These are phyloP conservation scores for Bilobella aurantiaca DNA, from an alignment of 1,140 invertebrate genomes.

Conservation along the genomic window DNA sequence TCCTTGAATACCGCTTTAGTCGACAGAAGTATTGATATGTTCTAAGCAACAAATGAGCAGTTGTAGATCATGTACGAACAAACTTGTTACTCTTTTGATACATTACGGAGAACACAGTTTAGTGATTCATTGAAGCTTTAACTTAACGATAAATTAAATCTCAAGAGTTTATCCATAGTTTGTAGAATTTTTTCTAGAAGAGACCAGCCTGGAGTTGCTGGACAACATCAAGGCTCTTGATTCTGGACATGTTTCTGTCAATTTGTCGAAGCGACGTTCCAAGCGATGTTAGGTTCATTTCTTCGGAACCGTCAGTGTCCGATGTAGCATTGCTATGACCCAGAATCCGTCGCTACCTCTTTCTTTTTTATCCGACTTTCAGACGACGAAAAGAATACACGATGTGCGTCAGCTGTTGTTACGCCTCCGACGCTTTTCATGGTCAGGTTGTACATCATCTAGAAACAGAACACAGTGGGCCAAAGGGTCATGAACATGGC, in stretches of 20 bases:
- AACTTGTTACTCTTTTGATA: too few relatives aligned
- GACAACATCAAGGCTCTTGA: slow-evolving; percentile 19
- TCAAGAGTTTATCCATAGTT: too few relatives aligned
- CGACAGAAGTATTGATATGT: too few relatives aligned
- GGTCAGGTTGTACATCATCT: slow-evolving; percentile 14
- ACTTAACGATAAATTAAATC: too few relatives aligned
- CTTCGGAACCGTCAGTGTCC: not conserved
- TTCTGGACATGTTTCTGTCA: slow-evolving; percentile 21
- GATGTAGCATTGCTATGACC: not conserved
- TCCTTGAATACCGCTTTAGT: not conserved
- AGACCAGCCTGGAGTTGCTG: slow-evolving; percentile 21
- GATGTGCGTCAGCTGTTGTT: not conserved
- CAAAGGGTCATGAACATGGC: too few relatives aligned
- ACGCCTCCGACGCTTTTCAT: not conserved
- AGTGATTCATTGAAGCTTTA: too few relatives aligned
- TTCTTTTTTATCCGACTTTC: not conserved
- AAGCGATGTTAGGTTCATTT: not conserved
- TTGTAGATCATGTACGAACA: too few relatives aligned
- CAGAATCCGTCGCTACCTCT: not conserved
- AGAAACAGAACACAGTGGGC: not conserved
- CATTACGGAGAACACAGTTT: too few relatives aligned
- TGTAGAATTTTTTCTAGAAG: slow-evolving; percentile 18
- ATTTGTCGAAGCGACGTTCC: slow-evolving; percentile 7
- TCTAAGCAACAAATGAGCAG: too few relatives aligned
- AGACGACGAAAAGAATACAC: not conserved